phyloP scores from a whole-genome alignment of 23 tunicate genomes.

The Styela clava region DNA sequence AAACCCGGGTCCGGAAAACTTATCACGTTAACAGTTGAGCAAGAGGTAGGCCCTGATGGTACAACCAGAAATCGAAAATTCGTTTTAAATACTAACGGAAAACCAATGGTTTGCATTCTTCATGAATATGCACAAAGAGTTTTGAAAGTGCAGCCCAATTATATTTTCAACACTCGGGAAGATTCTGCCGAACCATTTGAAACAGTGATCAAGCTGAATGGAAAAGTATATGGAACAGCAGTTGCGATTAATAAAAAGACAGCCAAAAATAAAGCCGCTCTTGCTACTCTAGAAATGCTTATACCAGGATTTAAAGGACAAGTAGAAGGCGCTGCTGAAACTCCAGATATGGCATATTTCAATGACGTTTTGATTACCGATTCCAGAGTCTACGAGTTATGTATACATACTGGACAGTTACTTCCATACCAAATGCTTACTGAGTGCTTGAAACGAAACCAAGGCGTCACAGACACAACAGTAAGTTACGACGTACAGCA shows the following conservation, averaged over 20 bases:
- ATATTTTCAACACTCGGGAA: slow-evolving; percentile 46
- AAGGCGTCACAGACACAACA: slow-evolving; percentile 50
- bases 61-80: slow-evolving; percentile 5
- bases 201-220: slow-evolving; percentile 46
- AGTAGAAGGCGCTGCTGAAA: slow-evolving; percentile 24
- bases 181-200: slow-evolving; percentile 54
- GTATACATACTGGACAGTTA: slow-evolving; percentile 61
- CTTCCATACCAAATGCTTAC: slow-evolving; percentile 67
- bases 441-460: slow-evolving; percentile 83
- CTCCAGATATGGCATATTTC: slow-evolving; percentile 45
- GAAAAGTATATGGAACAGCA: slow-evolving; percentile 64
- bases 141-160: slow-evolving; percentile 57
- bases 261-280: slow-evolving; percentile 83
- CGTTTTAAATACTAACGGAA: slow-evolving; percentile 47
- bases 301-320: slow-evolving; percentile 85
- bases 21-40: slow-evolving; percentile 25
- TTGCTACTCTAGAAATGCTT: slow-evolving; percentile 73
- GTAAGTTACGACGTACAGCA: slow-evolving; percentile 46
- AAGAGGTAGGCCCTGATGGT: slow-evolving; percentile 11
- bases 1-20: slow-evolving; percentile 3
- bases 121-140: slow-evolving; percentile 86
- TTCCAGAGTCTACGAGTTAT: slow-evolving; percentile 73
- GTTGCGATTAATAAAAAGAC: slow-evolving; percentile 66
- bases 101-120: slow-evolving; percentile 68
- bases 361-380: slow-evolving; percentile 66